Evolutionary conservation across 2,797 vertebrate species (phyloP), one percentile per base, ranked within the genome.

Genomic region (Spea hammondii): DNA sequence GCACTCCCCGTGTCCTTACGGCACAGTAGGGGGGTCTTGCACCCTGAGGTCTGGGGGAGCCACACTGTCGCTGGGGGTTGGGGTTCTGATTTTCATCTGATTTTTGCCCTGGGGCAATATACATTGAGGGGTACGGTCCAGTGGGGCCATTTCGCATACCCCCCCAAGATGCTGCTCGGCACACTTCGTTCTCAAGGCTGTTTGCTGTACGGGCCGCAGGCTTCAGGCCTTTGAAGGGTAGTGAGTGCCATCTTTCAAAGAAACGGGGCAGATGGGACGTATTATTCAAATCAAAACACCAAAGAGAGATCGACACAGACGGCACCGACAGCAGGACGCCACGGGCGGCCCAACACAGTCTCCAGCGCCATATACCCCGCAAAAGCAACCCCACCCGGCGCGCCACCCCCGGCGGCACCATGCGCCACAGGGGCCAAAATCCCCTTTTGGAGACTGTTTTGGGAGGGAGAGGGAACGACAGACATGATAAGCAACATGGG

Each of bases 181-280:
- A 92, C 90, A 49, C 93, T 93, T 90, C 96, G 96, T 95, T 94
- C 91, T 90, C 93, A 93, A 93, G 93, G 96, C 97, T 97, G 96
- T 97, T 96, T 97, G 95, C 95, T 89, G 89, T 92, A 92, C 89
- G 93, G 96, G 96, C 95, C 95, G 95, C 97, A 98, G 95, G 95
- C 96, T 98, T 95, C 89, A 91, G 95, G 96, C 96, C 94, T 98
- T 98, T 97, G 95, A 98, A 98, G 96, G 96, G 96, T 96, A 82
- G 80, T 95, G 97, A 97, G 93, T 95, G 94, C 96, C 97, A 98
- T 98, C 96, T 98, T 97, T 96, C 93, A 95, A 96, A 93, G 92
- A 93, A 95, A 92, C 88, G 93, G 95, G 92, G 91, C 87, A 86
- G 88, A 95, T 95, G 93, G 86, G 89, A 49, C 57, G 78, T 47